Base-by-base conservation (phyloP, 2,113 vertebrate genomes). In the Planiliza haematocheilus region DNA sequence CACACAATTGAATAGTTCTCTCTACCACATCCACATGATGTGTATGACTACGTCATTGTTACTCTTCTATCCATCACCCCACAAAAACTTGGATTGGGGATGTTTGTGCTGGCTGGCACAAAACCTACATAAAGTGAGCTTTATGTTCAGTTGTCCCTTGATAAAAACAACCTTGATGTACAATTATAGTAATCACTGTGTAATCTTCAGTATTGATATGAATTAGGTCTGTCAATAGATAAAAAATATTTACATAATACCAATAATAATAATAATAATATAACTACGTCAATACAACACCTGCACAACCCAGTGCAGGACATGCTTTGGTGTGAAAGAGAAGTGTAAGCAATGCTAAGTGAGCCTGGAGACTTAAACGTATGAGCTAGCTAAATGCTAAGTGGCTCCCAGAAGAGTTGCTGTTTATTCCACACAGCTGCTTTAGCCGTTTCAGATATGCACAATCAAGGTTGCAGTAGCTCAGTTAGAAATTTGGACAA, bases 391-490 rank as follows among this genome's bases (percentile, higher is more conserved):
- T 48, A 61, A 58, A 63, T 13, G 39, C 38, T 75, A 49, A 8
- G 64, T 64, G 20, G 41, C 17, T 66, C 69, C 58, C 52, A 46
- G 21, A 24, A 39, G 66, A 82, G 49, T 1, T 30, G 56, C 45
- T 77, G 8, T 70, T 77, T 67, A 66, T 39, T 7, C 36, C 37
- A 71, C 13, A 8, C 7, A 59, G 38, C 18, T 24, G 57, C 41
- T 59, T 17, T 20, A 4, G 38, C 34, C 1, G 4, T 13, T 56
- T n/a, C n/a, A 10, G 4, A 37, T 17, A 42, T 37, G 49, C 41
- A 46, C 37, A 46, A 43, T 51, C 37, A 58, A 9, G 16, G 5
- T 34, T 18, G 0, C 8, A 50, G 12, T 21, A 21, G n/a, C 1
- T 70, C 10, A 10, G 37, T 41, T 8, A 36, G 24, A 56, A 4